These are phyloP conservation scores for Tachina fera DNA, from an alignment of 2,888 invertebrate genomes.

Conservation along the genomic window DNA sequence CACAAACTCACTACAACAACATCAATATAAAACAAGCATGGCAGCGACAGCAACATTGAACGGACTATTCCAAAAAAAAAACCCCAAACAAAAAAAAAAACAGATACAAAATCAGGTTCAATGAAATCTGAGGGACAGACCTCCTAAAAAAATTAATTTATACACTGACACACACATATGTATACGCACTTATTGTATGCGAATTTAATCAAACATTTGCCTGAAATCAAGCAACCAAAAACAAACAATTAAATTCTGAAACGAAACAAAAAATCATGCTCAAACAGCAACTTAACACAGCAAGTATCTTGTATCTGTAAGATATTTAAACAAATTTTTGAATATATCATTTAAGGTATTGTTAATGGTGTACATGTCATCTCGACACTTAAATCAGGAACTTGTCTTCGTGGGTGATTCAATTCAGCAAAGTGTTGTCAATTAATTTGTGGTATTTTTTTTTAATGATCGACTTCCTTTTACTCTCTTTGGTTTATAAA, in stretches of 20 bases:
- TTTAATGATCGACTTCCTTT: background rate
- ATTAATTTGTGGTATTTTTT: constrained; percentile 28
- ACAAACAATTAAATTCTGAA: constrained; percentile 48
- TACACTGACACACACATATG: background rate
- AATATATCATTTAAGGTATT: constrained; percentile 57
- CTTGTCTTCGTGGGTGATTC: constrained; percentile 59
- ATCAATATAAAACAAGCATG: constrained; percentile 12
- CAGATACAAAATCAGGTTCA: constrained; percentile 66
- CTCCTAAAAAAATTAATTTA: background rate
- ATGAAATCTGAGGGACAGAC: constrained; percentile 64
- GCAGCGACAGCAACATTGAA: constrained; percentile 24
- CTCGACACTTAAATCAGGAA: constrained; percentile 47
- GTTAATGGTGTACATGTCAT: constrained; percentile 59
- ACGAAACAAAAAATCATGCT: constrained; percentile 12
- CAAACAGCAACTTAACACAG: constrained; percentile 12
- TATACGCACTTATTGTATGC: background rate
- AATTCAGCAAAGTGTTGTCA: constrained; percentile 50
- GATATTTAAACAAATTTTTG: constrained; percentile 45
- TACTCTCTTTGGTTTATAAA: background rate
- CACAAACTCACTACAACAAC: constrained; percentile 47
- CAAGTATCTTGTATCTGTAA: constrained; percentile 34
- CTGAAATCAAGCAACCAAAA: constrained; percentile 42
- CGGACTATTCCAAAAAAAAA: constrained; percentile 20
- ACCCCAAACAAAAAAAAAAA: constrained; percentile 21
- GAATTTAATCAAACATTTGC: constrained; percentile 31